These are phyloP conservation scores for Xylophagus ater DNA, from an alignment of 2,888 invertebrate species.

Conservation along the genomic window DNA sequence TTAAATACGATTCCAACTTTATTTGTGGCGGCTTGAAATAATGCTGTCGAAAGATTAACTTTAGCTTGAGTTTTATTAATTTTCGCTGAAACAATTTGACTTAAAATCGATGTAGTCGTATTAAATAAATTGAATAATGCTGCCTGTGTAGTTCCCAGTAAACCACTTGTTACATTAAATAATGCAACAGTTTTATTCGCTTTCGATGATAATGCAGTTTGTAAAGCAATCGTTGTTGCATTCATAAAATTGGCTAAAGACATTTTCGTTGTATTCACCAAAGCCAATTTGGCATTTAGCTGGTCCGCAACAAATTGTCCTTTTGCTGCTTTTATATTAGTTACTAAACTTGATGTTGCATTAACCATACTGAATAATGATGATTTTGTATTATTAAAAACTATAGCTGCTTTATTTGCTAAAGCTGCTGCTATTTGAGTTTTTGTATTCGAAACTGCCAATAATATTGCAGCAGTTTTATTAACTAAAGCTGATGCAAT, in stretches of 20 bases:
- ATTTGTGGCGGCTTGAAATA: conserved; percentile 6
- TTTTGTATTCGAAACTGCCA: conserved; percentile 3
- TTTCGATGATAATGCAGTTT: conserved; percentile 2
- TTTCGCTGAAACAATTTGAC: conserved; percentile 5
- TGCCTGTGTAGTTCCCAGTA: neutral
- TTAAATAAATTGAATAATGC: too few species aligned
- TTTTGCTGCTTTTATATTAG: conserved; percentile 3
- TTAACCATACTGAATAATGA: conserved; percentile 5
- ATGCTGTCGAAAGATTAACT: conserved; percentile 5
- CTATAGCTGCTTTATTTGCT: neutral
- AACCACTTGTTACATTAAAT: conserved; percentile 4
- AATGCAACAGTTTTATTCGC: conserved; percentile 4
- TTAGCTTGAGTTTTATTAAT: conserved; percentile 5
- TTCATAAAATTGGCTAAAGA: conserved; percentile 4
- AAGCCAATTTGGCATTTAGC: conserved; percentile 8
- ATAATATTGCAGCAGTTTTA: conserved; percentile 4
- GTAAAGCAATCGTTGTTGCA: conserved; percentile 2
- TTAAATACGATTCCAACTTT: conserved; percentile 4
- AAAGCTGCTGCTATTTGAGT: conserved; percentile 3
- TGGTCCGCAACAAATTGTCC: conserved; percentile 8
- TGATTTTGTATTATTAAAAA: conserved; percentile 5
- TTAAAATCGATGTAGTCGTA: conserved; percentile 1
- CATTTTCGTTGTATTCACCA: conserved; percentile 6
- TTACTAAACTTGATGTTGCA: conserved; percentile 6
- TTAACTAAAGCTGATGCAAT: conserved; percentile 6